Evolutionary conservation across 1,140 invertebrate species (phyloP).

Genomic region (Pseudachorutes palmiensis): DNA sequence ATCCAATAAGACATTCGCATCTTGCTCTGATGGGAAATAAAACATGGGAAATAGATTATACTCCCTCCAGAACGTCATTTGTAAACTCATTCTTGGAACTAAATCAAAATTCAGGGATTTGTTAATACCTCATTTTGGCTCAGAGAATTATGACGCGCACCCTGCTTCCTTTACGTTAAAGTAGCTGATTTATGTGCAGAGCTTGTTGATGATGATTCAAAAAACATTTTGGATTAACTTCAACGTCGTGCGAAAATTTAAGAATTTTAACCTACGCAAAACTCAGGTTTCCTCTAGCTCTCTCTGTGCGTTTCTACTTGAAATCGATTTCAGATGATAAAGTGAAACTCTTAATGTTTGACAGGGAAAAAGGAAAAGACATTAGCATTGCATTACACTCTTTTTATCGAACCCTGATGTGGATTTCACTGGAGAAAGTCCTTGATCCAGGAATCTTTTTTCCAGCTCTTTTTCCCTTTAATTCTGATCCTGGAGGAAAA

Average conservation of each 20-base stretch:
- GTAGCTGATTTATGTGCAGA: too few species aligned
- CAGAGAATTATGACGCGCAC: background rate
- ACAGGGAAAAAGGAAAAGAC: background rate
- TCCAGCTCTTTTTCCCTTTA: background rate
- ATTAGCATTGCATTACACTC: constrained; percentile 9
- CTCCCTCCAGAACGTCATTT: background rate
- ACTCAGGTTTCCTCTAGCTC: too few species aligned
- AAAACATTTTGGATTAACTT: too few species aligned
- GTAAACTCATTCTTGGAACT: background rate
- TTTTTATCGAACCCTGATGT: background rate
- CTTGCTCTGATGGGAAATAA: background rate
- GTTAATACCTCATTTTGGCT: background rate
- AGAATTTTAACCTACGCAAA: too few species aligned
- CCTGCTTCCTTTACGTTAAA: background rate
- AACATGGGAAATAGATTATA: constrained; percentile 13
- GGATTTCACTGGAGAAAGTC: background rate
- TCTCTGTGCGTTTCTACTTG: too few species aligned
- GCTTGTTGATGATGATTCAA: too few species aligned
- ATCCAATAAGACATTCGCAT: constrained; percentile 10
- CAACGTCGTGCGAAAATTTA: background rate
- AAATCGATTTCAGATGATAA: constrained; percentile 8
- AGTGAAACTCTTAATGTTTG: constrained; percentile 5
- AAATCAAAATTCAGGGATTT: background rate
- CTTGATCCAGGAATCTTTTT: background rate
- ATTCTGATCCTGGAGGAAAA: background rate